Evolutionary conservation across 2,113 vertebrate species (phyloP).

Genomic region (Lophius piscatorius): DNA sequence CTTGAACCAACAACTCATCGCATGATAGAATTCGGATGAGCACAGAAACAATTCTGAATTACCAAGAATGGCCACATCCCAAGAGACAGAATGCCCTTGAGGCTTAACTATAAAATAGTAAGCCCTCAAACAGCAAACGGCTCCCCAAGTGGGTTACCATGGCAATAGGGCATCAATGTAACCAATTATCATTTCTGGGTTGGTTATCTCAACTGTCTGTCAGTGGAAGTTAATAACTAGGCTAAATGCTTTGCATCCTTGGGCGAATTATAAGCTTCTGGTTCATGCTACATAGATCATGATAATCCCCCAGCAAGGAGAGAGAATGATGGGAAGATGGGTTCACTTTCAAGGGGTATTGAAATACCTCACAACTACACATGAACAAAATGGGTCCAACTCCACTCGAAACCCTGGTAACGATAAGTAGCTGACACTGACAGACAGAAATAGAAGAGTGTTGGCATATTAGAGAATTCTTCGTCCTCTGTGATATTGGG

Average conservation of each 20-base stretch:
- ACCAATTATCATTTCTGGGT: conserved; percentile 61
- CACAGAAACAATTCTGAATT: background rate
- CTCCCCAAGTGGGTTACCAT: conserved; percentile 46
- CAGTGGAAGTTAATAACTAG: conserved; percentile 82
- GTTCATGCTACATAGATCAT: conserved; percentile 67
- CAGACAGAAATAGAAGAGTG: conserved; percentile 53
- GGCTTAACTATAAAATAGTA: conserved; percentile 12
- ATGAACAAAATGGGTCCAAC: conserved; percentile 53
- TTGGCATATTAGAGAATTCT: conserved; percentile 41
- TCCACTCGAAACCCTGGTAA: conserved; percentile 21
- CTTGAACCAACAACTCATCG: conserved; percentile 62
- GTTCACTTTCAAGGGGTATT: conserved; percentile 68
- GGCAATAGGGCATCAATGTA: conserved; percentile 61
- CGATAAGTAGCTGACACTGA: conserved; percentile 59
- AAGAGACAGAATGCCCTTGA: background rate
- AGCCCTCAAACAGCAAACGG: conserved; percentile 3
- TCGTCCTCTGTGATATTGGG: conserved; percentile 20
- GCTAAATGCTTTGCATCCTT: conserved; percentile 73
- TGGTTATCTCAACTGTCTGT: conserved; percentile 83
- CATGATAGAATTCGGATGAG: background rate
- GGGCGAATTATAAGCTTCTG: conserved; percentile 73
- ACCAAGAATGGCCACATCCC: background rate
- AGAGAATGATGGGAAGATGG: conserved; percentile 29
- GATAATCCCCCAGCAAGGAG: conserved; percentile 59
- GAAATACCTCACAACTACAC: conserved; percentile 69